Base-by-base conservation (phyloP, 2,888 invertebrate genomes). In the Trichogramma dendrolimi region DNA sequence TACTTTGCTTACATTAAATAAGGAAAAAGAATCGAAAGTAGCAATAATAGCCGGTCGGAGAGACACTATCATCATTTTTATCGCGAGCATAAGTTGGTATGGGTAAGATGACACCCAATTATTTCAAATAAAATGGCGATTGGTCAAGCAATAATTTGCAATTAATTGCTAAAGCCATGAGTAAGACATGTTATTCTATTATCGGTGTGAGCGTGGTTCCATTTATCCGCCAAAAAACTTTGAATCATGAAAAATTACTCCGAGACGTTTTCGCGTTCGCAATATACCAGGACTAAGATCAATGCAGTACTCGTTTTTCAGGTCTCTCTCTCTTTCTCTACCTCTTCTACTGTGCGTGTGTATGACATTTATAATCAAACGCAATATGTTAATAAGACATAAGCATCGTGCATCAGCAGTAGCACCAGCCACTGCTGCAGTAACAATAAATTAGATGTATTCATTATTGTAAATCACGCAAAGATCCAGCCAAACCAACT, bases 321-420 rank as follows among this genome's bases (percentile, higher is more conserved):
- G 60, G 62, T 64, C 65, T 53, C 52, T 7, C 52, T 7, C 8
- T n/a, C n/a, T n/a, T 14, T 7, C 49, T 49, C 7, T 49, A 38
- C 38, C 27, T 27, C 27, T 27, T 27, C 27, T 27, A 27, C 27
- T 40, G 14, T 39, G 38, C 50, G 44, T 43, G 44, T 52, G 14
- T 55, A 14, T 50, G 10, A 14, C 46, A n/a, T 58, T 41, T 63
- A 59, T 65, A 61, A 65, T 65, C 62, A 63, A 62, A 58, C 54
- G 63, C 63, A 65, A 61, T 65, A 65, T 65, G 63, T 65, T 63
- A 63, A 65, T 65, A 63, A 65, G 65, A 61, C 60, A 58, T 58
- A 38, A 39, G 41, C 53, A 27, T 49, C 49, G 39, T n/a, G 53
- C 43, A 10, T 48, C 50, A 43, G 40, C 51, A 14, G 62, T 50